These are phyloP conservation scores for Melanotaenia parkinsoni DNA, from an alignment of 2,797 vertebrate genomes.

Conservation along the genomic window DNA sequence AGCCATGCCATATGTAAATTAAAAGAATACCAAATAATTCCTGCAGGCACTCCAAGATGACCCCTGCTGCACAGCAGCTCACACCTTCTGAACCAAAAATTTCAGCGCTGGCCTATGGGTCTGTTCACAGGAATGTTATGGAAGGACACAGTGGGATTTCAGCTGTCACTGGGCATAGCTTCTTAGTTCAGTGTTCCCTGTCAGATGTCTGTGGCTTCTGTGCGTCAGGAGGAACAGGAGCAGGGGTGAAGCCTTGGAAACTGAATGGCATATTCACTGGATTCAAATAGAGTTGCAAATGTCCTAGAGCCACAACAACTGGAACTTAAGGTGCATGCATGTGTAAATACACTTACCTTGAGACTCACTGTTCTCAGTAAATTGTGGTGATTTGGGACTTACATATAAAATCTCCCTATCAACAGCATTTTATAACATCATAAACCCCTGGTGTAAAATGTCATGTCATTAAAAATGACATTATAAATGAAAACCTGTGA, in stretches of 20 bases:
- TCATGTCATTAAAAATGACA: not conserved
- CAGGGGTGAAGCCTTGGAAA: conserved; percentile 33
- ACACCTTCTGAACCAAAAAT: conserved; percentile 16
- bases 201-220: conserved; percentile 36
- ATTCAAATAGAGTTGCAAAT: conserved; percentile 36
- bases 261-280: conserved; percentile 11
- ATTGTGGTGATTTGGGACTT: not conserved
- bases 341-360: not conserved
- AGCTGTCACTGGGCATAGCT: conserved; percentile 44
- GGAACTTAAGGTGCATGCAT: conserved; percentile 2
- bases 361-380: not conserved
- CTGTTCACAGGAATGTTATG: conserved; percentile 2
- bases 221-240: conserved; percentile 9
- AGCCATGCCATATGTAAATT: not conserved
- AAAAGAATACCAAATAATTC: not conserved
- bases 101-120: not conserved
- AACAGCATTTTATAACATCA: not conserved
- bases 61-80: not conserved
- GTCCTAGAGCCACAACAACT: conserved; percentile 4
- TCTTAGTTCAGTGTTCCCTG: conserved; percentile 18
- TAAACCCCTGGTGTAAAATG: conserved; percentile 19
- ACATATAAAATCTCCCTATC: not conserved
- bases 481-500: conserved; percentile 23
- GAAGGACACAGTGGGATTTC: conserved; percentile 25
- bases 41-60: not conserved